A percentile compares a stretch with the other conserved stretches of the same genome.
These are phyloP conservation scores for Solenodon paradoxus DNA, from an alignment of 2,113 vertebrate genomes.

Conservation along the genomic window DNA sequence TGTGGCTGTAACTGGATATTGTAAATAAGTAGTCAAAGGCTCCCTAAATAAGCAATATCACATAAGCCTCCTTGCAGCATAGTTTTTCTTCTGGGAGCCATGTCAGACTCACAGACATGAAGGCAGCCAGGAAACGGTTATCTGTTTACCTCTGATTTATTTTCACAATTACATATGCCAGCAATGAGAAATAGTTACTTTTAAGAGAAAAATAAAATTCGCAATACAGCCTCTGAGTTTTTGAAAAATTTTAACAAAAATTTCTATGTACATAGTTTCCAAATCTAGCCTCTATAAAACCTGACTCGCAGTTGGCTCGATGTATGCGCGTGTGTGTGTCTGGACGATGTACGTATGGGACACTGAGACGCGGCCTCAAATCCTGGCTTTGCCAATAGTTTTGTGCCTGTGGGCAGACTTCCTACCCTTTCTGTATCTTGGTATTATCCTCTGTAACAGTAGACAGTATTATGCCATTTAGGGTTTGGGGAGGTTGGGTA, in stretches of 20 bases:
- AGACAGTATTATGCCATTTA: neutral
- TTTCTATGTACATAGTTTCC: neutral
- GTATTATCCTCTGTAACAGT: neutral
- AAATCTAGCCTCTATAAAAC: neutral
- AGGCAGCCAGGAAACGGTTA: conserved; percentile 56
- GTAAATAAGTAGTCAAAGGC: conserved; percentile 41
- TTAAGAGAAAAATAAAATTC: conserved; percentile 51
- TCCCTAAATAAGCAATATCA: conserved; percentile 30
- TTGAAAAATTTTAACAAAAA: neutral
- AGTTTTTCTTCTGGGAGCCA: conserved; percentile 39
- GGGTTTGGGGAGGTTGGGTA: neutral
- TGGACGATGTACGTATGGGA: neutral
- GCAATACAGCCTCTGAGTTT: neutral
- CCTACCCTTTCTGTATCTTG: neutral
- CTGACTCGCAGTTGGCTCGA: neutral
- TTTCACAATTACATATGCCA: conserved; percentile 22
- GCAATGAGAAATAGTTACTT: neutral
- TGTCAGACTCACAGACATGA: conserved; percentile 49
- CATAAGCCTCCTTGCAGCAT: neutral
- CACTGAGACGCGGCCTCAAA: neutral
- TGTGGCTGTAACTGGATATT: conserved; percentile 8
- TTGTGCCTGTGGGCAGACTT: neutral
- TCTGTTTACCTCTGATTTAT: conserved; percentile 41
- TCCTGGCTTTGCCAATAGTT: neutral
- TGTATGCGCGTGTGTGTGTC: neutral